Conservation (phyloP, 2,888 invertebrate genomes). For the Ormyrus pomaceus region DNA sequence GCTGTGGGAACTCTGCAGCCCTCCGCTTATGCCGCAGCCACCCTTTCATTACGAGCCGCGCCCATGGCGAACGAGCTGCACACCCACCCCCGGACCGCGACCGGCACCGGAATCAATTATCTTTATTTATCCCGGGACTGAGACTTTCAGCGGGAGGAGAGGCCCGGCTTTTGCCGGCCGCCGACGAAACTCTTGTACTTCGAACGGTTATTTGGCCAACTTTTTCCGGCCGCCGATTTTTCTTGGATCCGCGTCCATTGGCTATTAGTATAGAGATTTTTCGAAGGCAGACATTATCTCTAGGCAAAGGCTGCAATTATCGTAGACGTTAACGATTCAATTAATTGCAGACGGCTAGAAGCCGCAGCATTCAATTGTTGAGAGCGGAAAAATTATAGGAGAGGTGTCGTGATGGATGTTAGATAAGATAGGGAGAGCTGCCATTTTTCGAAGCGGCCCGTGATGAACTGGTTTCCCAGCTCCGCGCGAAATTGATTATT, state of each 20-base stretch:
- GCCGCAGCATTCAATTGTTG: too few relatives aligned
- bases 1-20: slow-evolving; percentile 68
- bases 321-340: too few relatives aligned
- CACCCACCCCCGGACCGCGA: slow-evolving; percentile 12
- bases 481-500: slow-evolving; percentile 71
- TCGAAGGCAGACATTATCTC: too few relatives aligned
- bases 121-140: slow-evolving; percentile 51
- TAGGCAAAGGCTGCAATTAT: too few relatives aligned
- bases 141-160: not conserved
- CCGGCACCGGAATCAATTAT: slow-evolving; percentile 58
- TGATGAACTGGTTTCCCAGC: slow-evolving; percentile 48
- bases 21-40: slow-evolving; percentile 46
- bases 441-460: slow-evolving; percentile 47
- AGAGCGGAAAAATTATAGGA: too few relatives aligned
- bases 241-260: too few relatives aligned
- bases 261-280: too few relatives aligned
- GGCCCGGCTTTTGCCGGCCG: not conserved
- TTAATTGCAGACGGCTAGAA: too few relatives aligned
- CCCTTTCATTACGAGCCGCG: slow-evolving; percentile 65
- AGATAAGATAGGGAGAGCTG: slow-evolving; percentile 36
- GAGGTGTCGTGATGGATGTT: slow-evolving; percentile 10
- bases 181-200: too few relatives aligned
- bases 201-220: too few relatives aligned
- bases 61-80: slow-evolving; percentile 21
- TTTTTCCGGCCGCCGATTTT: too few relatives aligned